phyloP scores from a whole-genome alignment of 1,140 invertebrate genomes.

The Megalopta genalis region DNA sequence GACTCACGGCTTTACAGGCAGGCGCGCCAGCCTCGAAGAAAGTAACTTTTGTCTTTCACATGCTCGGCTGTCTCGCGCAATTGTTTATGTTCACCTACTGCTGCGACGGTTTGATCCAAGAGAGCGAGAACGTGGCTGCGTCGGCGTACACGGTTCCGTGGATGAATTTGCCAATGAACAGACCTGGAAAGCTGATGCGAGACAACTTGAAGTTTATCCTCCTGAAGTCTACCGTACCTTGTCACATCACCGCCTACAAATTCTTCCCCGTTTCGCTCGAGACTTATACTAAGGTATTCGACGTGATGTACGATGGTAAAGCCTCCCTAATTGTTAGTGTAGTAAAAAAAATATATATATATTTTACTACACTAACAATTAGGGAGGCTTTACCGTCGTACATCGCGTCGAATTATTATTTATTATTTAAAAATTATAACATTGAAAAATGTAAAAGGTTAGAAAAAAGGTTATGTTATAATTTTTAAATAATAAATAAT shows the following conservation, averaged over 20 bases:
- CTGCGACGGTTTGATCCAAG: conserved; percentile 35
- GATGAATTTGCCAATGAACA: not conserved
- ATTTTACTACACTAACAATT: too few relatives aligned
- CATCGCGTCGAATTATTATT: too few relatives aligned
- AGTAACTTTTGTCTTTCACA: not conserved
- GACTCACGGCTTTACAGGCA: not conserved
- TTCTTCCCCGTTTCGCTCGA: conserved; percentile 56
- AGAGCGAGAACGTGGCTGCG: conserved; percentile 12
- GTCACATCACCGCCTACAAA: conserved; percentile 47
- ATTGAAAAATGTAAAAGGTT: too few relatives aligned
- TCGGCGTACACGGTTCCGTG: conserved; percentile 15
- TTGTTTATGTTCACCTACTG: conserved; percentile 51
- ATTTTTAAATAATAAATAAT: not conserved
- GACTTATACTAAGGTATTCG: conserved; percentile 41
- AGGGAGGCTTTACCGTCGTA: too few relatives aligned
- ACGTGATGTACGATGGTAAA: too few relatives aligned
- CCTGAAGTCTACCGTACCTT: conserved; percentile 41
- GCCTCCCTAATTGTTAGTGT: too few relatives aligned
- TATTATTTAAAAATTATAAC: not conserved
- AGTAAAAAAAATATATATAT: too few relatives aligned
- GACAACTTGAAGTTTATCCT: conserved; percentile 39
- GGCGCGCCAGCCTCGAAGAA: not conserved
- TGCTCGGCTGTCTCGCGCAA: not conserved
- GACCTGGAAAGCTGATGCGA: conserved; percentile 35
- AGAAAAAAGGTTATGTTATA: not conserved